phyloP scores from a whole-genome alignment of 2,888 invertebrate species.

The Ommatoiulus sabulosus region DNA sequence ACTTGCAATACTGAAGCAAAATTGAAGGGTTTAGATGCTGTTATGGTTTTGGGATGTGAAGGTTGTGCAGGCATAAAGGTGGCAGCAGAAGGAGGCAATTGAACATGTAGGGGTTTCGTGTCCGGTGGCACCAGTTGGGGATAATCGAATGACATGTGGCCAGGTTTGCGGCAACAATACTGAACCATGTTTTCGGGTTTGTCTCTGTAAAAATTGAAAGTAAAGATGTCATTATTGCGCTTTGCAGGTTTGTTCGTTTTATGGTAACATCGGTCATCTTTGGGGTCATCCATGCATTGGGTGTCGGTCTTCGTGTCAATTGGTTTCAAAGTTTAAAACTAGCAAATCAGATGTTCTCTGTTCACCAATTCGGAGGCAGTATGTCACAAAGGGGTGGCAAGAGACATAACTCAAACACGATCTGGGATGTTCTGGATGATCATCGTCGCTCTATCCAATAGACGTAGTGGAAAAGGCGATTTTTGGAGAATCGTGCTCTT shows the following conservation, averaged over 20 bases:
- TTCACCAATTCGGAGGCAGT: background rate
- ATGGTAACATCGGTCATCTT: no score
- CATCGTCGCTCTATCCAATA: background rate
- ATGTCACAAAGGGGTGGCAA: no score
- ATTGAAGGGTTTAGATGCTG: background rate
- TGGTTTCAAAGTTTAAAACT: background rate
- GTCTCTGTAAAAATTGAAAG: background rate
- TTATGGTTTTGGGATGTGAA: background rate
- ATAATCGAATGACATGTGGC: background rate
- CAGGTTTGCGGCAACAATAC: background rate
- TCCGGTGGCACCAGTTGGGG: background rate
- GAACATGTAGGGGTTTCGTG: background rate
- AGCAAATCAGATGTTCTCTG: background rate
- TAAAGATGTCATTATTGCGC: background rate
- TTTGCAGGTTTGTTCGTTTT: background rate
- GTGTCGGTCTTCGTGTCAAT: no score
- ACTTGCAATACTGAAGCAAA: no score
- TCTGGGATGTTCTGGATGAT: background rate
- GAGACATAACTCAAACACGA: background rate
- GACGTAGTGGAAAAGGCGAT: background rate
- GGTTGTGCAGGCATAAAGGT: background rate
- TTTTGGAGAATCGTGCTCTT: background rate
- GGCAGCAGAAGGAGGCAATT: background rate
- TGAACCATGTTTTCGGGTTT: background rate
- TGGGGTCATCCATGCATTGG: background rate